Conservation (phyloP, 2,888 invertebrate genomes). For the Thyatira batis region DNA sequence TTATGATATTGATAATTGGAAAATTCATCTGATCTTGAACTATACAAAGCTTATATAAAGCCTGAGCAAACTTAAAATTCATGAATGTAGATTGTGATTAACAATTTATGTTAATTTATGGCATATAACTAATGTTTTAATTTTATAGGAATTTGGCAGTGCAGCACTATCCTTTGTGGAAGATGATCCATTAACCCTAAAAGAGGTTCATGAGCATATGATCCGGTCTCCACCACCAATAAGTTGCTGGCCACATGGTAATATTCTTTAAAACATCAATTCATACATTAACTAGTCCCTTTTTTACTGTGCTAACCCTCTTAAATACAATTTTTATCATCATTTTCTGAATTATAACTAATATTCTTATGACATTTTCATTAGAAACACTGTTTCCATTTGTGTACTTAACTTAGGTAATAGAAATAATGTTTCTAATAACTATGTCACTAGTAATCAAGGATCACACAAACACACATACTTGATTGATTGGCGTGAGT, state of each 20-base stretch:
- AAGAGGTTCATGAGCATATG: conserved; percentile 91
- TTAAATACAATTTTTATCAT: conserved; percentile 3
- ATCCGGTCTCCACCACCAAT: conserved; percentile 91
- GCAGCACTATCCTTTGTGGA: conserved; percentile 79
- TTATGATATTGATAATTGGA: too few species aligned
- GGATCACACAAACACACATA: background rate
- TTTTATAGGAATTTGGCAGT: conserved; percentile 76
- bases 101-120: too few species aligned
- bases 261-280: conserved; percentile 6
- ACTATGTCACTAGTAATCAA: background rate
- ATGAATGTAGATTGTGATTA: too few species aligned
- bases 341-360: background rate
- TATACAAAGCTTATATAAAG: too few species aligned
- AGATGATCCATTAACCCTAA: conserved; percentile 87
- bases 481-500: background rate
- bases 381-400: background rate
- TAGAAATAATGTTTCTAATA: background rate
- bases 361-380: background rate
- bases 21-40: too few species aligned
- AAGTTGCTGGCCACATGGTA: conserved; percentile 85
- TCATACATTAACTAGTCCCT: conserved; percentile 4
- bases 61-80: too few species aligned
- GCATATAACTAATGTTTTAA: background rate
- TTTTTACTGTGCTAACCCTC: conserved; percentile 17
- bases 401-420: background rate